Conservation (phyloP, 2,113 vertebrate genomes). For the Grus americana region DNA sequence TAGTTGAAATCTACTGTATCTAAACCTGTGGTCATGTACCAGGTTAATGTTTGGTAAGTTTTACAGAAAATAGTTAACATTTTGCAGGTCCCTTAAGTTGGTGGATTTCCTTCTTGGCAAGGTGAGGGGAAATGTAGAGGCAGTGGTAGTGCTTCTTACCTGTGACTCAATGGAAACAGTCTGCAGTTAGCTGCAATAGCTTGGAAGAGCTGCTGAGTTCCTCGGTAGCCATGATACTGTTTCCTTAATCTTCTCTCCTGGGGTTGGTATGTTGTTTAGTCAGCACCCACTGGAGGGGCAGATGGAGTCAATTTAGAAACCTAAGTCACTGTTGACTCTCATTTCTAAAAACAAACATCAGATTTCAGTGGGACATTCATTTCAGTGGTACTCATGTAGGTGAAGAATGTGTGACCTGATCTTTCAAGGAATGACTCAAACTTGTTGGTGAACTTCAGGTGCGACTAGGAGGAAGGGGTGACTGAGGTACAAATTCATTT, state of each 20-base stretch:
- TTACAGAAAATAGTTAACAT: neutral
- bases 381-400: neutral
- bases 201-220: neutral
- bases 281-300: rapidly evolving
- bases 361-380: neutral
- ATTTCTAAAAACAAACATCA: neutral
- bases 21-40: neutral
- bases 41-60: neutral
- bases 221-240: neutral
- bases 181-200: neutral
- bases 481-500: neutral
- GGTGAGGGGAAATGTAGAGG: neutral
- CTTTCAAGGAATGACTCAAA: neutral
- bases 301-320: neutral
- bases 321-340: neutral
- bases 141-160: neutral
- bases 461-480: neutral
- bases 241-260: neutral
- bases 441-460: neutral
- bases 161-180: neutral
- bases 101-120: neutral
- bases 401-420: neutral
- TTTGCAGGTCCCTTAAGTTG: neutral
- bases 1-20: neutral
- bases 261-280: neutral